These are phyloP conservation scores for Drosophila parvula DNA, from an alignment of 1,140 invertebrate species.

Conservation along the genomic window DNA sequence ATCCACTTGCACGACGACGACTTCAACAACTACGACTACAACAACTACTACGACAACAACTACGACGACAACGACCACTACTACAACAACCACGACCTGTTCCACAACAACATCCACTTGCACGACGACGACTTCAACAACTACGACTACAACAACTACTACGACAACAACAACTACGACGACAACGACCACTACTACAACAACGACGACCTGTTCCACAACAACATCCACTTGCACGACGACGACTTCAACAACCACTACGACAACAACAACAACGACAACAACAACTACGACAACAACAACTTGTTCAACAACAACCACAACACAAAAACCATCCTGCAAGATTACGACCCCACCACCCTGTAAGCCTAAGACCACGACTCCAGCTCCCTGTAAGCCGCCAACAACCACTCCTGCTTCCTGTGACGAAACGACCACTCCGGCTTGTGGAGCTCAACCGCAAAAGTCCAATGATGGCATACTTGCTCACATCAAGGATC, in stretches of 20 bases:
- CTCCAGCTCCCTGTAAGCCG: neutral
- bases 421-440: constrained; percentile 7
- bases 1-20: too few relatives aligned
- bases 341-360: constrained; percentile 3
- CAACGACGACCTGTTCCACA: neutral
- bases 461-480: neutral
- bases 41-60: too few relatives aligned
- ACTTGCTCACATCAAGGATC: neutral
- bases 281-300: neutral
- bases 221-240: too few relatives aligned
- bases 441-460: constrained; percentile 4
- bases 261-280: constrained; percentile 2
- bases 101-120: neutral
- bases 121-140: neutral
- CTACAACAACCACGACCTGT: neutral
- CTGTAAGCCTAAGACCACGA: constrained; percentile 1
- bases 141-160: neutral
- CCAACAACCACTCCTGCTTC: constrained; percentile 12
- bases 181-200: neutral
- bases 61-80: neutral
- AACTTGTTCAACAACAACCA: neutral
- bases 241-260: neutral
- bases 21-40: too few relatives aligned
- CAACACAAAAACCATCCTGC: neutral
- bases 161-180: neutral